Percentiles rank a stretch among this genome's conserved stretches.
Conservation (phyloP, 2,888 invertebrate genomes). For the Troglohyphantes excavatus region DNA sequence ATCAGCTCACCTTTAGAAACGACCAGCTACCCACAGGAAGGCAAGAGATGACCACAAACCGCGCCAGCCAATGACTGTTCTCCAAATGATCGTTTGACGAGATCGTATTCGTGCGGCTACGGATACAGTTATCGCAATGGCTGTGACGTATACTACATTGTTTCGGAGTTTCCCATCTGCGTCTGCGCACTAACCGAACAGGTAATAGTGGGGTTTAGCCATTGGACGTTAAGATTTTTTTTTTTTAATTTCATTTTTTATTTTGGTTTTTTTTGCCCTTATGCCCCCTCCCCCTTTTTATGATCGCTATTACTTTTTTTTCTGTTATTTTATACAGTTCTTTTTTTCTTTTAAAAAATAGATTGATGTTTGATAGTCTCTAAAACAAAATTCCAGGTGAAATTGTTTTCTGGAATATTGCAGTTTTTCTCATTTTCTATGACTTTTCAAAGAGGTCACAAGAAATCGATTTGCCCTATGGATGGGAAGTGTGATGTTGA, state of each 20-base stretch:
- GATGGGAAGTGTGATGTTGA: no score
- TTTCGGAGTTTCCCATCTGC: conserved; percentile 65
- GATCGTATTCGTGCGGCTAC: conserved; percentile 49
- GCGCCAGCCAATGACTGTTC: conserved; percentile 55
- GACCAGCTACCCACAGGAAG: conserved; percentile 37
- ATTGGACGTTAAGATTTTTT: conserved; percentile 63
- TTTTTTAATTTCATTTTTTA: conserved; percentile 48
- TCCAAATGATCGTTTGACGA: conserved; percentile 34
- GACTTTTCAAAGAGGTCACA: no score
- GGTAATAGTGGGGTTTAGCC: conserved; percentile 75
- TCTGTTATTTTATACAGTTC: conserved; percentile 42
- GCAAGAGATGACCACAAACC: conserved; percentile 37
- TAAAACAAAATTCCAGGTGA: conserved; percentile 29
- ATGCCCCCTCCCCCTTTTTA: conserved; percentile 33
- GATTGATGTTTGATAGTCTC: conserved; percentile 18
- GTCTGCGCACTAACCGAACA: conserved; percentile 70
- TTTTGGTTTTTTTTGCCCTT: conserved; percentile 55
- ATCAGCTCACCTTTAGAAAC: conserved; percentile 17
- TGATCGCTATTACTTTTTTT: conserved; percentile 19
- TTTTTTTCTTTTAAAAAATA: conserved; percentile 15
- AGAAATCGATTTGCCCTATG: no score
- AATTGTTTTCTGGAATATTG: neutral
- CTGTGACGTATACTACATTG: conserved; percentile 74
- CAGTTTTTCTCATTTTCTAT: no score
- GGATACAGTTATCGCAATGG: conserved; percentile 74